Evolutionary conservation across 1,140 invertebrate species (phyloP).

Genomic region (Sycophaga agraensis): DNA sequence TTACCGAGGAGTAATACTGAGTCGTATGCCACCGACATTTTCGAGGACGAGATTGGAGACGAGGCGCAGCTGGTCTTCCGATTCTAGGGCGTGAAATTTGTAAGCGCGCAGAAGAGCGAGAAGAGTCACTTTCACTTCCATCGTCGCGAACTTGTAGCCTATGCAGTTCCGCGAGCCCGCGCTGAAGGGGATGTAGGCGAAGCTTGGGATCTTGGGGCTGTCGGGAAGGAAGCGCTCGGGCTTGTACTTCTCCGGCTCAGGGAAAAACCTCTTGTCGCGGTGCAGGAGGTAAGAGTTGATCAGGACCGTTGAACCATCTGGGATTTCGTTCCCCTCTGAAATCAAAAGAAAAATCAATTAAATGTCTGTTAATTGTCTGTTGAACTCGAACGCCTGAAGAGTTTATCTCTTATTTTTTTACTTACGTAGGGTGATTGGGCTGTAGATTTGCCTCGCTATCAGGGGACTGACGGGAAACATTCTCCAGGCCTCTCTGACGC

Average conservation of each 20-base stretch:
- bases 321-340: constrained; percentile 44
- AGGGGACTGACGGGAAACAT: constrained; percentile 61
- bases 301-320: constrained; percentile 44
- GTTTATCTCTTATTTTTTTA: neutral
- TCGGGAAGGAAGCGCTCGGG: constrained; percentile 64
- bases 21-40: constrained; percentile 40
- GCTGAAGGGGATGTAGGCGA: constrained; percentile 64
- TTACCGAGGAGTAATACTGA: constrained; percentile 38
- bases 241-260: constrained; percentile 64
- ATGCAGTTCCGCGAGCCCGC: constrained; percentile 61
- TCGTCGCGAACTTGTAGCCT: constrained; percentile 60
- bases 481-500: constrained; percentile 55
- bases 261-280: constrained; percentile 59
- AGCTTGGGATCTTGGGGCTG: constrained; percentile 53
- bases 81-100: constrained; percentile 49
- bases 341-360: constrained; percentile 31
- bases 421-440: constrained; percentile 46
- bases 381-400: too few species aligned
- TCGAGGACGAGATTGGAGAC: constrained; percentile 41
- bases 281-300: constrained; percentile 57
- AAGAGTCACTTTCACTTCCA: constrained; percentile 63
- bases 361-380: too few species aligned
- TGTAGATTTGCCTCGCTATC: constrained; percentile 56
- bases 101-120: constrained; percentile 60
- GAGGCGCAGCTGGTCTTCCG: constrained; percentile 38